phyloP scores from a whole-genome alignment of 2,888 invertebrate species.

The Slavum lentiscoides region DNA sequence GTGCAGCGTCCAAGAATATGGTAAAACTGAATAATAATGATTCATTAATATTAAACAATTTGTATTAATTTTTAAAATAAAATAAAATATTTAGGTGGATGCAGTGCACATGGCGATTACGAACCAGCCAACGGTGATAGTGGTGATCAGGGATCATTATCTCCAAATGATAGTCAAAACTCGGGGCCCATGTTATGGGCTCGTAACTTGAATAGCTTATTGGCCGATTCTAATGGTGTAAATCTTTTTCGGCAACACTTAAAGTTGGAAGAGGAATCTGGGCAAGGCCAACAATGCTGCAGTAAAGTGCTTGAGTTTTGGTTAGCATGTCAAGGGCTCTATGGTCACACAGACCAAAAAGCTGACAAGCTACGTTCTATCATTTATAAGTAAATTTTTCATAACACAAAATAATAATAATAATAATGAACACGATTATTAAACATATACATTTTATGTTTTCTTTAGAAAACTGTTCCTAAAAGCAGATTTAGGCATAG shows the following conservation, averaged over 20 bases:
- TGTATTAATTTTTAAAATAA: neutral
- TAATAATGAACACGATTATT: neutral
- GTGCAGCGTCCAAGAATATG: conserved; percentile 40
- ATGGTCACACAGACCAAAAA: conserved; percentile 66
- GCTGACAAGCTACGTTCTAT: conserved; percentile 45
- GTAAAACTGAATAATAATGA: conserved; percentile 7
- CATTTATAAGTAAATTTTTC: conserved; percentile 47
- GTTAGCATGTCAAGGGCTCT: conserved; percentile 89
- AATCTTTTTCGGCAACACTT: conserved; percentile 83
- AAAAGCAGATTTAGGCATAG: conserved; percentile 63
- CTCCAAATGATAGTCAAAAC: conserved; percentile 65
- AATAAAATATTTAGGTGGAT: conserved; percentile 56
- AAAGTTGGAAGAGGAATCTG: conserved; percentile 73
- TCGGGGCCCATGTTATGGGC: conserved; percentile 78
- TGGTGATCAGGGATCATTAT: conserved; percentile 59
- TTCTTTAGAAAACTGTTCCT: conserved; percentile 57
- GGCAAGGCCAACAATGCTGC: conserved; percentile 67
- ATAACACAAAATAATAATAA: neutral
- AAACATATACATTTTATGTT: conserved; percentile 2
- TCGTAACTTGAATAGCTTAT: conserved; percentile 76
- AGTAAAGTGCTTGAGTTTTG: conserved; percentile 77
- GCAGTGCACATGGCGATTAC: conserved; percentile 48
- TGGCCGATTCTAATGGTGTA: conserved; percentile 88
- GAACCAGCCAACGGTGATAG: conserved; percentile 44
- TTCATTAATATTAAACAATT: neutral